phyloP scores from a whole-genome alignment of 1,140 invertebrate species.

The Spodoptera litura region DNA sequence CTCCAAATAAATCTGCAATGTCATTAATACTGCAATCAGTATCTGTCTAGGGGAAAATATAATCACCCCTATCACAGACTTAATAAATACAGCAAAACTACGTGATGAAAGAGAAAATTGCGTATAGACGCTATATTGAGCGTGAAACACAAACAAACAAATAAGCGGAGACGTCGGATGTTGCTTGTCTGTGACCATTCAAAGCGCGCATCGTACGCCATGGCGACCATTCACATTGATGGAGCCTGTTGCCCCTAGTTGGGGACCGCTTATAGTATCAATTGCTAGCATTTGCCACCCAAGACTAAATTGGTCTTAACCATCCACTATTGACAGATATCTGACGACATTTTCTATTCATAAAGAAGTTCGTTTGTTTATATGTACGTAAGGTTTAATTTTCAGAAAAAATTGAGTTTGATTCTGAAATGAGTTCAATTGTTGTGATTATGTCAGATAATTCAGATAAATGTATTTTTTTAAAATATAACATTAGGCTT shows the following conservation, averaged over 20 bases:
- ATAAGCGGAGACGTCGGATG: slow-evolving; percentile 29
- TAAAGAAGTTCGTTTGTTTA: not conserved
- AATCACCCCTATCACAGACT: not conserved
- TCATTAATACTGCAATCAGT: no score
- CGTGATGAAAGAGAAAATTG: slow-evolving; percentile 14
- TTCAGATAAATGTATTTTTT: no score
- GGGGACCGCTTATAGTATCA: slow-evolving; percentile 64
- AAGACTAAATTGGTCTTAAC: slow-evolving; percentile 54
- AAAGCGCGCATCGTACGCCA: slow-evolving; percentile 43
- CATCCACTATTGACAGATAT: slow-evolving; percentile 30
- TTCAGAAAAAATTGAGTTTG: no score
- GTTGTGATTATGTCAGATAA: no score
- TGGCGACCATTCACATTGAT: slow-evolving; percentile 60
- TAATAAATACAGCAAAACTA: not conserved
- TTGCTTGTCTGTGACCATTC: slow-evolving; percentile 39
- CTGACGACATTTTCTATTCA: not conserved
- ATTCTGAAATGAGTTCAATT: no score
- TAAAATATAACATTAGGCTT: no score
- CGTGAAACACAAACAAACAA: slow-evolving; percentile 33
- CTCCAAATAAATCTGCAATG: no score
- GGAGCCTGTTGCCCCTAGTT: slow-evolving; percentile 57
- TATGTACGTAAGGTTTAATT: not conserved
- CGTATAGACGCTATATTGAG: not conserved
- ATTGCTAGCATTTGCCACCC: slow-evolving; percentile 62
- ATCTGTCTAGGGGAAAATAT: no score